Base-by-base conservation (phyloP, 2,113 vertebrate species). In the Notothenia rossii region DNA sequence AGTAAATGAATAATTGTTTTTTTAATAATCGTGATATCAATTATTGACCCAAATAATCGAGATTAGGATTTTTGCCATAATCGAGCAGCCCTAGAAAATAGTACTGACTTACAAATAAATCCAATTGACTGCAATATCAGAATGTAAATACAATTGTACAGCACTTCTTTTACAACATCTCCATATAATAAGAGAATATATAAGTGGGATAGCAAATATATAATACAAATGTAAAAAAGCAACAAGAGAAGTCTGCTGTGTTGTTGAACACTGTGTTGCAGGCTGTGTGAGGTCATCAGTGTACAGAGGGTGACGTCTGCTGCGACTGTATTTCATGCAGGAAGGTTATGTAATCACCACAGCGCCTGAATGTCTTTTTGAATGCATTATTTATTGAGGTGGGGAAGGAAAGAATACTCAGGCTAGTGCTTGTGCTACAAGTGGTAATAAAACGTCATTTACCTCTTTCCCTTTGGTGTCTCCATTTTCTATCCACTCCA, bases 381-480 rank as follows among this genome's bases (percentile, higher is more conserved):
- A 56, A 85, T 91, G 43, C 63, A 91, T 90, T 89, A 90, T 93
- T 88, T 65, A 94, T 75, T 46, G 56, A 43, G 13, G 59, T 69
- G 43, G n/a, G 7, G 36, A 40, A 66, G 18, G 60, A 79, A 87
- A 63, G 62, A 79, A 54, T 29, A 56, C 43, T 60, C 25, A 40
- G 36, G 29, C 33, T 68, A 33, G 12, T 49, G 51, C n/a, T 53
- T 64, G 14, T 53, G 55, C n/a, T 53, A 61, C 69, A 33, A 78
- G 45, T 2, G 0, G 50, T 25, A 62, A 60, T 62, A 46, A 67
- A 81, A 45, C 22, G 18, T 36, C 2, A 29, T 79, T 89, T 91
- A 98, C 98, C 96, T 99, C 98, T 95, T 99, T 99, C 86, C 98
- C 97, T 96, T 99, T 99, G 84, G 97, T 98, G 93, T 98, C 97